Conservation (phyloP, 1,140 invertebrate species). For the Procambarus virginalis region DNA sequence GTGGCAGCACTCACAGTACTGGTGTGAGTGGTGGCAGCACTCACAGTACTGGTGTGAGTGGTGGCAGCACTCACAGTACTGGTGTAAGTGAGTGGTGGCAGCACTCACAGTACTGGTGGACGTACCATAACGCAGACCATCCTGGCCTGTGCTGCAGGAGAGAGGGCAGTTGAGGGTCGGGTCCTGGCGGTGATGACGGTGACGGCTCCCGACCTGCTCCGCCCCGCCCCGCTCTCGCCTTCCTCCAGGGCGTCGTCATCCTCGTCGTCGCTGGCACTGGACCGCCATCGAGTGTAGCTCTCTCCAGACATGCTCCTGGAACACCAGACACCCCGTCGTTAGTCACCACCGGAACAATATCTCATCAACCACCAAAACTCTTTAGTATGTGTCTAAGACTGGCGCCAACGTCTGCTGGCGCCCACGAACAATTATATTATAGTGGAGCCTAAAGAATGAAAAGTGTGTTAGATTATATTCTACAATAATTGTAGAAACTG, state of each 20-base stretch:
- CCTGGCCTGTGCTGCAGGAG: constrained; percentile 23
- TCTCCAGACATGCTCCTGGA: constrained; percentile 12
- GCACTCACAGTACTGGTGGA: background rate
- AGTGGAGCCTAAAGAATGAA: too few species aligned
- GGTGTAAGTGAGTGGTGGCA: too few species aligned
- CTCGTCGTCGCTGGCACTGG: constrained; percentile 2
- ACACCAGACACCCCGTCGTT: background rate
- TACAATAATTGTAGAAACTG: background rate
- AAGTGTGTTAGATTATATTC: background rate
- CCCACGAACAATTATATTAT: too few species aligned
- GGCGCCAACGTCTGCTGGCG: too few species aligned
- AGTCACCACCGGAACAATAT: too few species aligned
- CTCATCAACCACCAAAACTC: too few species aligned
- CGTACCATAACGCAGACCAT: constrained; percentile 22
- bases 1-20: too few species aligned
- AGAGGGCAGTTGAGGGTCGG: background rate
- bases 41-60: too few species aligned
- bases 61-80: too few species aligned
- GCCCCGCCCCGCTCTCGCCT: background rate
- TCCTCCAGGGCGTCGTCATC: background rate
- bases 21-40: too few species aligned
- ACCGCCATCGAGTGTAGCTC: constrained; percentile 43
- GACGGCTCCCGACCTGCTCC: background rate
- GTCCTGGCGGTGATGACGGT: constrained; percentile 14
- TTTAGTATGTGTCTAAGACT: too few species aligned